Evolutionary conservation across 2,888 invertebrate species (phyloP).

Genomic region (Alloscopus bannaensis): DNA sequence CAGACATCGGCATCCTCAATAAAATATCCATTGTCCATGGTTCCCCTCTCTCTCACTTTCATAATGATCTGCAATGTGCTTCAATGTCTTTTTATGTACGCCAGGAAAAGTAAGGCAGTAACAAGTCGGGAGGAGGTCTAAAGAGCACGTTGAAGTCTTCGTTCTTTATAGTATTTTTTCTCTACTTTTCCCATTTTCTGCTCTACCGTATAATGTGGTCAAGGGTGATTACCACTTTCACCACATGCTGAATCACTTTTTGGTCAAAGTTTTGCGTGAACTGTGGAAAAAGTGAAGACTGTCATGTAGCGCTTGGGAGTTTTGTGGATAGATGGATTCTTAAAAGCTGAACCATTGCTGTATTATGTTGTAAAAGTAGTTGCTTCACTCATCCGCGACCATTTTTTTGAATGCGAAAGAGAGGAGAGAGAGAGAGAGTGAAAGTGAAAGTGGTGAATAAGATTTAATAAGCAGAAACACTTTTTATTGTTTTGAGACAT

Average conservation of each 20-base stretch:
- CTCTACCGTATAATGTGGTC: slow-evolving; percentile 39
- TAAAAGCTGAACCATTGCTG: too few relatives aligned
- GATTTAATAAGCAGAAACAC: too few relatives aligned
- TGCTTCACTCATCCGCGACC: slow-evolving; percentile 38
- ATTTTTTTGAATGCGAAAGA: too few relatives aligned
- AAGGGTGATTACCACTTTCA: slow-evolving; percentile 59
- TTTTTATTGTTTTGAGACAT: too few relatives aligned
- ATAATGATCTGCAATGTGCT: slow-evolving; percentile 29
- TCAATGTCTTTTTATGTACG: slow-evolving; percentile 10
- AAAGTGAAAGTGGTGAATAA: too few relatives aligned
- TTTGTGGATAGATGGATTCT: too few relatives aligned
- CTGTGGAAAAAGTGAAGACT: too few relatives aligned
- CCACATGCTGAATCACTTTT: slow-evolving; percentile 31
- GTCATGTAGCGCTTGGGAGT: too few relatives aligned
- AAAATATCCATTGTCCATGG: slow-evolving; percentile 50
- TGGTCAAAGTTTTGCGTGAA: slow-evolving; percentile 28
- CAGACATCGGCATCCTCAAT: slow-evolving; percentile 56
- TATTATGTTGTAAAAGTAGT: too few relatives aligned
- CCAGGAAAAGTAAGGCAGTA: slow-evolving; percentile 16
- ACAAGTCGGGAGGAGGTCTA: slow-evolving; percentile 35
- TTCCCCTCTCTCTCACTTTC: slow-evolving; percentile 37
- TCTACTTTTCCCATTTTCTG: slow-evolving; percentile 10
- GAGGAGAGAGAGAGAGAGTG: too few relatives aligned
- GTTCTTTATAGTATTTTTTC: slow-evolving; percentile 21
- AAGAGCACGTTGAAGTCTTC: slow-evolving; percentile 19